Conservation (phyloP, 2,888 invertebrate species). For the Chloroclystis v-ata region DNA sequence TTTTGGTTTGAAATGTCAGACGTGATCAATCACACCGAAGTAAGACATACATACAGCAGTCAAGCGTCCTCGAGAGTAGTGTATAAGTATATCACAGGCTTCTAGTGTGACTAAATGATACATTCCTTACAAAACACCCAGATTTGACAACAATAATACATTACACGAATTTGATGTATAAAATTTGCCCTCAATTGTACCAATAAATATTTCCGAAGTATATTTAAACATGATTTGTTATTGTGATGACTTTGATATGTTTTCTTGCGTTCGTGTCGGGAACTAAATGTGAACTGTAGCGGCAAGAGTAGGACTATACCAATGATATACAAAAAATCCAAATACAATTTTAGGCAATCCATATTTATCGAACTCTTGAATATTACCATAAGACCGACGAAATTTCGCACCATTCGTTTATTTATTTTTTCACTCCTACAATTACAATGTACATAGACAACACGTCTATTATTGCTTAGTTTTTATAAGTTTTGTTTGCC, state of each 20-base stretch:
- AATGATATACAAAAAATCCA: conserved; percentile 64
- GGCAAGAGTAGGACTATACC: conserved; percentile 68
- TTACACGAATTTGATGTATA: conserved; percentile 45
- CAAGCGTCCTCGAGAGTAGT: conserved; percentile 59
- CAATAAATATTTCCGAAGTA: conserved; percentile 29
- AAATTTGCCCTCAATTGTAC: conserved; percentile 33
- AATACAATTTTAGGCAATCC: conserved; percentile 67
- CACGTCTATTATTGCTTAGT: conserved; percentile 75
- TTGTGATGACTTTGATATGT: conserved; percentile 70
- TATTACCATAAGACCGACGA: conserved; percentile 67
- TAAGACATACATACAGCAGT: conserved; percentile 60
- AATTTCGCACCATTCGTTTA: conserved; percentile 74
- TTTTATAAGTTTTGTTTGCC: conserved; percentile 72
- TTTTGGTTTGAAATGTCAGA: conserved; percentile 56
- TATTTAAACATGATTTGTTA: conserved; percentile 27
- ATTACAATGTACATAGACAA: conserved; percentile 74
- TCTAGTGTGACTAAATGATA: conserved; percentile 71
- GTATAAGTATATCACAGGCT: conserved; percentile 71
- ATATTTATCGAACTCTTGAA: conserved; percentile 53
- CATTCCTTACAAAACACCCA: conserved; percentile 50
- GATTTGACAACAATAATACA: conserved; percentile 34
- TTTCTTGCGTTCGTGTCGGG: conserved; percentile 51
- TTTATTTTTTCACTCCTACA: conserved; percentile 65
- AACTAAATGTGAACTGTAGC: conserved; percentile 38
- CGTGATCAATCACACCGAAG: conserved; percentile 52